A percentile compares a stretch with the other conserved stretches of the same genome.
phyloP scores from a whole-genome alignment of 2,888 invertebrate species.

The Carcina quercana region DNA sequence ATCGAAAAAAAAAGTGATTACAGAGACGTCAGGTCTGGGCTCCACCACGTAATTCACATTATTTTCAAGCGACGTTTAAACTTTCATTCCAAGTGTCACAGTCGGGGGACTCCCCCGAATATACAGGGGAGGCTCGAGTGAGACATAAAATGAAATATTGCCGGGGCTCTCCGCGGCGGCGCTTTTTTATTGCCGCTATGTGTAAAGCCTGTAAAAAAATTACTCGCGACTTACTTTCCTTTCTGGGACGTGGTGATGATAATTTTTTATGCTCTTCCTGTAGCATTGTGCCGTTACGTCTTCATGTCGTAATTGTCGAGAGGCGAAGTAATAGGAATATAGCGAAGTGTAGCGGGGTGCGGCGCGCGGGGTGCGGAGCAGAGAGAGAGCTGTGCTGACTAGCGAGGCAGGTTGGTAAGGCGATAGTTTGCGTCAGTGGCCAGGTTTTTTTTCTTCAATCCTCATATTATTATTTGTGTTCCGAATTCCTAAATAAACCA shows the following conservation, averaged over 20 bases:
- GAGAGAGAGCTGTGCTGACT: no score
- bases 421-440: no score
- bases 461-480: no score
- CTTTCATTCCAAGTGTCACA: slow-evolving; percentile 56
- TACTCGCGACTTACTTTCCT: slow-evolving; percentile 48
- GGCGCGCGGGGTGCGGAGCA: no score
- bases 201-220: slow-evolving; percentile 67
- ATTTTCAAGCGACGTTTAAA: slow-evolving; percentile 58
- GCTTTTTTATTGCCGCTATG: slow-evolving; percentile 63
- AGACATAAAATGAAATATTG: slow-evolving; percentile 60
- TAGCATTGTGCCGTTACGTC: slow-evolving; percentile 42
- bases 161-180: slow-evolving; percentile 40
- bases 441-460: no score
- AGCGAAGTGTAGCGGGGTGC: no score
- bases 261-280: slow-evolving; percentile 44
- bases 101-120: slow-evolving; percentile 27
- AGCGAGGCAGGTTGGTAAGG: no score
- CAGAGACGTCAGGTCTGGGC: slow-evolving; percentile 22
- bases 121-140: slow-evolving; percentile 26
- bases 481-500: no score
- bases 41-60: slow-evolving; percentile 49
- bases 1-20: slow-evolving; percentile 7
- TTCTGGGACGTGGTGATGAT: slow-evolving; percentile 44
- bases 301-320: slow-evolving; percentile 49
- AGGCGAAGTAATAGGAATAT: slow-evolving; percentile 32